phyloP scores from a whole-genome alignment of 64 coral and sea anemone genomes.

The Cladopsammia gracilis region DNA sequence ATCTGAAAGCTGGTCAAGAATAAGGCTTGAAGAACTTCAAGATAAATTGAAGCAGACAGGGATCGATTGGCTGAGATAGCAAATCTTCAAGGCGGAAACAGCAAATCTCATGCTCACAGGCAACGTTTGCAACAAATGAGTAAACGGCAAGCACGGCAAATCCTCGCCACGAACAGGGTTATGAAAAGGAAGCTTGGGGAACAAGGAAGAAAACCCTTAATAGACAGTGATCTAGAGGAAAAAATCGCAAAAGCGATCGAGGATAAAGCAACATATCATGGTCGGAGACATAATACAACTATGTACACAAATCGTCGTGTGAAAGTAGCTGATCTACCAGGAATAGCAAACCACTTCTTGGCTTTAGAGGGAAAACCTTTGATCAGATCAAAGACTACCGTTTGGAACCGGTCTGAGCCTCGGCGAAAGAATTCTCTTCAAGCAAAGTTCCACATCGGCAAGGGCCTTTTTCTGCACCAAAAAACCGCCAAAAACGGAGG shows the following conservation, averaged over 20 bases:
- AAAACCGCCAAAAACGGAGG: constrained; percentile 57
- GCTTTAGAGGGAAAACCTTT: constrained; percentile 21
- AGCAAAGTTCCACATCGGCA: constrained; percentile 43
- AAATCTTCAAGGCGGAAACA: no score
- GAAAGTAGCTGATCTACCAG: constrained; percentile 61
- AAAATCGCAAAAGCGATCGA: constrained; percentile 72
- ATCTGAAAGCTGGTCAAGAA: no score
- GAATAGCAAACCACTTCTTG: constrained; percentile 72
- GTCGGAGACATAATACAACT: constrained; percentile 48
- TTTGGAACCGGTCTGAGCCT: constrained; percentile 57
- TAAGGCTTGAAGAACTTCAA: no score
- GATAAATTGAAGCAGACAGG: no score
- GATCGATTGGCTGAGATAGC: no score
- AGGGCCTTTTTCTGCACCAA: constrained; percentile 66
- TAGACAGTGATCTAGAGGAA: constrained; percentile 71
- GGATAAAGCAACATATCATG: constrained; percentile 75
- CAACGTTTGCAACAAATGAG: no score
- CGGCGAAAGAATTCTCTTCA: constrained; percentile 33
- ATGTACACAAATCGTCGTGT: constrained; percentile 74
- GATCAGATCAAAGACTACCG: constrained; percentile 60
- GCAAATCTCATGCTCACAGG: no score
- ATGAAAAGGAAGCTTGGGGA: constrained; percentile 29
- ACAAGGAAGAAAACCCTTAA: no score
- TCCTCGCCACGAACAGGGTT: no score
- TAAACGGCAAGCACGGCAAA: no score